Evolutionary conservation across 2,888 invertebrate species (phyloP), one percentile per base, ranked within the genome.

Genomic region (Cyrtodaria siliqua): DNA sequence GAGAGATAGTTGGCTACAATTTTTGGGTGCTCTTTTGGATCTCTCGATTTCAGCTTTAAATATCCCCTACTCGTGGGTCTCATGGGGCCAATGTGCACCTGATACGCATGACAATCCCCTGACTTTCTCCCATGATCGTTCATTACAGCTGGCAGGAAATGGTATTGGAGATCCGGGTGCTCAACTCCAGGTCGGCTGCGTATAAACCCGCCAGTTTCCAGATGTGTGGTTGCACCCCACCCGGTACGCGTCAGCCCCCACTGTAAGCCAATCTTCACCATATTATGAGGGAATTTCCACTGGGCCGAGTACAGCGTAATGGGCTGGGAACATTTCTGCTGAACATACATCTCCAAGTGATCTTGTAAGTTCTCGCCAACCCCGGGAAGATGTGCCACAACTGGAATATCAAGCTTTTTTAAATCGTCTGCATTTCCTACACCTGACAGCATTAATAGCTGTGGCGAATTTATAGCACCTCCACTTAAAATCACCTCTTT

Each of bases 381-480:
- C 0, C 94, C 94, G 55, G 95, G 95, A 61, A 96, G 93, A 82
- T 95, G 93, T 1, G 94, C 93, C 3, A 96, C 93, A 0, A 95
- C 88, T 0, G 95, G 94, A 83, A 97, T 95, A 78, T 91, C 92
- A 71, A 93, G 93, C 88, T 86, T 87, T 42, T 87, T 87, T 55
- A 93, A 82, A n/a, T 94, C 94, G 52, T 94, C 91, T 20, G 90
- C 92, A 1, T 95, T 95, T 0, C 96, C 97, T 14, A 98, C 95
- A 0, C 98, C 99, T 9, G 97, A 97, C 0, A 99, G 93, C 97
- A 99, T 97, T 44, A 99, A 93, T 1, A 99, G 90, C 91, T 99
- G 99, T 0, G 99, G 97, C 0, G 98, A 96, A 91, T 98, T 98
- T 0, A 99, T 95, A 0, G 98, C 95, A 0, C 99, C 99, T 0